Evolutionary conservation across 2,888 invertebrate genomes (phyloP).

Genomic region (Eudemis profundana): DNA sequence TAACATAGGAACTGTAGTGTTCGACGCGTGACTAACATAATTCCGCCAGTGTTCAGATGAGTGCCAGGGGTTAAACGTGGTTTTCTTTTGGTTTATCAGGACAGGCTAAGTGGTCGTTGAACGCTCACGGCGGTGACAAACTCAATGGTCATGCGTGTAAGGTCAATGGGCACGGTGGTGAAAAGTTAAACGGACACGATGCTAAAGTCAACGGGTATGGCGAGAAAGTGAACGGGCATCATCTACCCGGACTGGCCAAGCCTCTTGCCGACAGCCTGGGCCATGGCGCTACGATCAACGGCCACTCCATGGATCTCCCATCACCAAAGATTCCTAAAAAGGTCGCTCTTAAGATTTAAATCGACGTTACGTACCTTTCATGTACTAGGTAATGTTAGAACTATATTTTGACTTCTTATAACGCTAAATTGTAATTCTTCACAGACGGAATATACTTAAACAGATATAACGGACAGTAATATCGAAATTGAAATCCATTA

Average conservation of each 20-base stretch:
- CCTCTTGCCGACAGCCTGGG: constrained; percentile 2
- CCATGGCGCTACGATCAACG: constrained; percentile 44
- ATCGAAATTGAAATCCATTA: constrained; percentile 17
- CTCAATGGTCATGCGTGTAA: constrained; percentile 44
- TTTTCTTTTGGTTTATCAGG: constrained; percentile 77
- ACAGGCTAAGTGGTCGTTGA: constrained; percentile 62
- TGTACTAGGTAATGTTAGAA: constrained; percentile 38
- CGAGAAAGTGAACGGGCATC: constrained; percentile 49
- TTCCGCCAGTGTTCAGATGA: constrained; percentile 71
- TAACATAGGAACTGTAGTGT: constrained; percentile 37
- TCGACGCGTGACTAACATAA: constrained; percentile 64
- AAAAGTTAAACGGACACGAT: constrained; percentile 43
- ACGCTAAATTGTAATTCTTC: constrained; percentile 63
- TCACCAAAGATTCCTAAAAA: constrained; percentile 81
- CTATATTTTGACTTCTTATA: constrained; percentile 51
- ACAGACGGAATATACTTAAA: constrained; percentile 30
- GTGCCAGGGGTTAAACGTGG: constrained; percentile 62
- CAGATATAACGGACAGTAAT: constrained; percentile 30
- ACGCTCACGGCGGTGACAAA: constrained; percentile 46
- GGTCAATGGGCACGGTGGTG: constrained; percentile 46
- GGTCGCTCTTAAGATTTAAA: constrained; percentile 78
- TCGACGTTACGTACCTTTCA: constrained; percentile 17
- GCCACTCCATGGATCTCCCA: constrained; percentile 64
- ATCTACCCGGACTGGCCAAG: constrained; percentile 21
- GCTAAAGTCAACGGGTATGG: constrained; percentile 32